phyloP scores from a whole-genome alignment of 2,888 invertebrate species.

The Amphipyra tragopoginis region DNA sequence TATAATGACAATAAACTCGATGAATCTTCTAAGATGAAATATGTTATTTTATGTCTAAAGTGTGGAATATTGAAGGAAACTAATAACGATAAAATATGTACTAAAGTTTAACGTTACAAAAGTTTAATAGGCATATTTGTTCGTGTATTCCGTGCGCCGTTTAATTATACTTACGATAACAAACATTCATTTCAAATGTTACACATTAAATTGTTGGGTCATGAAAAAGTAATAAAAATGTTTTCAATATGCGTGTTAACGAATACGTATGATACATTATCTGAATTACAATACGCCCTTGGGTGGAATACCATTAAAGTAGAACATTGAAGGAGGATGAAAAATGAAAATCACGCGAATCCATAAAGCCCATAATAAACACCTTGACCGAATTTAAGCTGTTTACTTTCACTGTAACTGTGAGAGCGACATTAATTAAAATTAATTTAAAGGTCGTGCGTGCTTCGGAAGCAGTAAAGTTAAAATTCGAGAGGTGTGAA shows the following conservation, averaged over 20 bases:
- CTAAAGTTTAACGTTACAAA: slow-evolving; percentile 4
- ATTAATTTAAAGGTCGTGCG: slow-evolving; percentile 49
- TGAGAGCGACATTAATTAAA: slow-evolving; percentile 45
- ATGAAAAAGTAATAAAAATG: slow-evolving; percentile 33
- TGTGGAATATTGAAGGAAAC: slow-evolving; percentile 8
- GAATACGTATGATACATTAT: slow-evolving; percentile 23
- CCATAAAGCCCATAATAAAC: slow-evolving; percentile 3
- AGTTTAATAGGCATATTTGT: slow-evolving; percentile 5
- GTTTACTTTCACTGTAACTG: slow-evolving; percentile 20
- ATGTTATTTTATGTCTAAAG: neutral
- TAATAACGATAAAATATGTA: slow-evolving; percentile 8
- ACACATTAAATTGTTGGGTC: slow-evolving; percentile 36
- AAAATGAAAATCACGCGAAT: slow-evolving; percentile 29
- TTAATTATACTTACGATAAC: slow-evolving; percentile 30
- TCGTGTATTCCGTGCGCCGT: slow-evolving; percentile 22
- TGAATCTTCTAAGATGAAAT: neutral
- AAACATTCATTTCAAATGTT: slow-evolving; percentile 25
- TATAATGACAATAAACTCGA: neutral
- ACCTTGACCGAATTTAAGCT: slow-evolving; percentile 54
- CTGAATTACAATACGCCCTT: slow-evolving; percentile 27
- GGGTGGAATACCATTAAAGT: slow-evolving; percentile 14
- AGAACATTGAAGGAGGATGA: slow-evolving; percentile 13
- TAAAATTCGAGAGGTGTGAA: slow-evolving; percentile 34
- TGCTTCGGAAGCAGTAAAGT: slow-evolving; percentile 33
- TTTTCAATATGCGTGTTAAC: slow-evolving; percentile 29